These are phyloP conservation scores for Cheiracanthium punctorium DNA, from an alignment of 2,888 invertebrate species.

Conservation along the genomic window DNA sequence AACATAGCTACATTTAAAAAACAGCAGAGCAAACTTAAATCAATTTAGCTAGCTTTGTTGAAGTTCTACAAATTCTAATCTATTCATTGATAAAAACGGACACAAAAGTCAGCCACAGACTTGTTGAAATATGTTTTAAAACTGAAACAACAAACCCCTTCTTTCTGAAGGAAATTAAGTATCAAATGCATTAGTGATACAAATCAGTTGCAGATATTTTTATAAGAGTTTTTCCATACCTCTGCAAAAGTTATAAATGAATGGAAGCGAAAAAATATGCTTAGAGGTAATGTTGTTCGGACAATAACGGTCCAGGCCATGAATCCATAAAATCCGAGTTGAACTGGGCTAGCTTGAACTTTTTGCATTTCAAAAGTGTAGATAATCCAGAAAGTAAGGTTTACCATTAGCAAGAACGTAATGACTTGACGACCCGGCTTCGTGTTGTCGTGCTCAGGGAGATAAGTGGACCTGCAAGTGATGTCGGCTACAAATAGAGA, in stretches of 20 bases:
- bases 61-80: too few relatives aligned
- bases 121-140: too few relatives aligned
- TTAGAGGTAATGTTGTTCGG: slow-evolving; percentile 92
- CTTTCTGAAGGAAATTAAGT: too few relatives aligned
- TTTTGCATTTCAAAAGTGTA: slow-evolving; percentile 96
- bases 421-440: slow-evolving; percentile 97
- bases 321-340: slow-evolving; percentile 92
- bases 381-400: slow-evolving; percentile 97
- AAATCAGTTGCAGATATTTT: slow-evolving; percentile 60
- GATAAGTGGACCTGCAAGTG: slow-evolving; percentile 79
- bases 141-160: not conserved
- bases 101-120: not conserved
- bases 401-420: slow-evolving; percentile 94
- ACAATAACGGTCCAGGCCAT: slow-evolving; percentile 95
- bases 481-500: slow-evolving; percentile 94
- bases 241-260: slow-evolving; percentile 95
- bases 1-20: not conserved
- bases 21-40: not conserved
- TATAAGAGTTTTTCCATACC: slow-evolving; percentile 88
- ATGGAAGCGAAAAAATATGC: slow-evolving; percentile 97
- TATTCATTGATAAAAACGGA: not conserved
- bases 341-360: slow-evolving; percentile 89
- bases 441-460: slow-evolving; percentile 81
- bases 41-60: not conserved
- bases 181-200: too few relatives aligned